Evolutionary conservation across 2,888 invertebrate species (phyloP).

Genomic region (Tipula vernalis): DNA sequence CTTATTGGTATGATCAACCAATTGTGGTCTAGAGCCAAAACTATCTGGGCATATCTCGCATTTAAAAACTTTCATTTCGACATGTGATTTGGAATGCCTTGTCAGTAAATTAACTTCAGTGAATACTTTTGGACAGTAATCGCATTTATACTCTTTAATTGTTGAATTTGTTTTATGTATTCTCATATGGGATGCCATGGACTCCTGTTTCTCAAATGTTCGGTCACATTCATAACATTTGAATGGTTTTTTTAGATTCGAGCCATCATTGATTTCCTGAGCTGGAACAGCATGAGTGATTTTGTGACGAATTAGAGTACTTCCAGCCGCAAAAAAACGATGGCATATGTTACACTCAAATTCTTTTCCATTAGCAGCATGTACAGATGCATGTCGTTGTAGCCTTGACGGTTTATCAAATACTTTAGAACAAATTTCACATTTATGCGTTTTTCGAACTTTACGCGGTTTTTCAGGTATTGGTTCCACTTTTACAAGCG

Average conservation of each 20-base stretch:
- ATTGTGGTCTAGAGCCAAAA: slow-evolving; percentile 43
- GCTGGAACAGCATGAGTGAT: slow-evolving; percentile 21
- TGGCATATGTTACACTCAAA: slow-evolving; percentile 24
- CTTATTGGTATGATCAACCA: slow-evolving; percentile 40
- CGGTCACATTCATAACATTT: slow-evolving; percentile 41
- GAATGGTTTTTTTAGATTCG: slow-evolving; percentile 17
- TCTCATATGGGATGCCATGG: slow-evolving; percentile 37
- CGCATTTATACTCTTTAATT: slow-evolving; percentile 29
- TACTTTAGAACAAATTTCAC: slow-evolving; percentile 24
- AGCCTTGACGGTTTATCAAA: slow-evolving; percentile 38
- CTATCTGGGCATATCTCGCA: slow-evolving; percentile 45
- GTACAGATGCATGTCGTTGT: slow-evolving; percentile 22
- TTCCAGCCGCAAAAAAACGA: slow-evolving; percentile 23
- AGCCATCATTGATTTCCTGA: background rate
- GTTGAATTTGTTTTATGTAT: slow-evolving; percentile 24
- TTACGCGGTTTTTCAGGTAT: background rate
- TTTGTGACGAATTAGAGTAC: slow-evolving; percentile 24
- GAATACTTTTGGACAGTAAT: slow-evolving; percentile 38
- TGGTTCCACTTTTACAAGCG: background rate
- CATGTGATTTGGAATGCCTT: slow-evolving; percentile 41
- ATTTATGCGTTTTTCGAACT: background rate
- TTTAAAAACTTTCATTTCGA: slow-evolving; percentile 37
- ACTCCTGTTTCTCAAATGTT: slow-evolving; percentile 39
- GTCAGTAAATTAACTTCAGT: slow-evolving; percentile 33
- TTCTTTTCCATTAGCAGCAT: slow-evolving; percentile 21